phyloP scores from a whole-genome alignment of 2,113 vertebrate genomes.

The Aegithalos caudatus region DNA sequence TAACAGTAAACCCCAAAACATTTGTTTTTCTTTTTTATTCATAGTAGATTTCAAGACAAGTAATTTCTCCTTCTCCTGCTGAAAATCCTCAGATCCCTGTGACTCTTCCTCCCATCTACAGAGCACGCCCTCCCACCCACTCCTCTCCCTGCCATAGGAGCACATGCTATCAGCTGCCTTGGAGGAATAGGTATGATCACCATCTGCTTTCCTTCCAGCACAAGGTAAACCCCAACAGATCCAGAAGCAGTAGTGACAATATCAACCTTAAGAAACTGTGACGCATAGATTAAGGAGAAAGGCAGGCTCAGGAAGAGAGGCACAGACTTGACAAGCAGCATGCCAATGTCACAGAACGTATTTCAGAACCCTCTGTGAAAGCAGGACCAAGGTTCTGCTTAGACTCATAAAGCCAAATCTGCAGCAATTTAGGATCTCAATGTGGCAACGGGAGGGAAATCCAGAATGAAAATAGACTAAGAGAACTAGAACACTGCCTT shows the following conservation, averaged over 20 bases:
- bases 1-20: not conserved
- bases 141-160: not conserved
- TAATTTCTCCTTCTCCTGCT: not conserved
- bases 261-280: not conserved
- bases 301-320: not conserved
- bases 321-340: not conserved
- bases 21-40: not conserved
- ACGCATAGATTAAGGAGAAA: not conserved
- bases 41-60: not conserved
- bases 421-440: not conserved
- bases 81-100: not conserved
- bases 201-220: not conserved
- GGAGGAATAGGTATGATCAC: not conserved
- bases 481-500: not conserved
- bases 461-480: not conserved
- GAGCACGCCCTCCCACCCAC: not conserved
- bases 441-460: not conserved
- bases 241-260: not conserved
- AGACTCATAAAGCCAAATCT: not conserved
- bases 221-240: not conserved
- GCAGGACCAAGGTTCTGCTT: not conserved
- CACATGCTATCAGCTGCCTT: not conserved
- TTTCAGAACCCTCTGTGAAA: not conserved
- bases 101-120: not conserved
- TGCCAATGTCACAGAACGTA: not conserved